These are phyloP conservation scores for Megaptera novaeangliae DNA, from an alignment of 2,113 vertebrate species.

Conservation along the genomic window DNA sequence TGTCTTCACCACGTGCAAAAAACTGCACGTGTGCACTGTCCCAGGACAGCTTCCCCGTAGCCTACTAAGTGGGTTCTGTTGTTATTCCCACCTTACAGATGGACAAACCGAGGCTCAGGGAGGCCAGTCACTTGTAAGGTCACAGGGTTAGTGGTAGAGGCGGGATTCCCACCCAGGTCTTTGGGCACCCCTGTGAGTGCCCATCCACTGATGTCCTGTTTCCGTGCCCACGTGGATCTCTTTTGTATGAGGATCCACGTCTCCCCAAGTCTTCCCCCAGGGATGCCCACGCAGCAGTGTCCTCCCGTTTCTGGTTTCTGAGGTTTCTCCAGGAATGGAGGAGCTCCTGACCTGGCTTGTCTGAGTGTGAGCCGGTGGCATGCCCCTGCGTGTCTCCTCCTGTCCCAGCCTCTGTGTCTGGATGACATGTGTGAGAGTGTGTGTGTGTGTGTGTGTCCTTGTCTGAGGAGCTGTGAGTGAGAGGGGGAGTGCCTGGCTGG, in stretches of 20 bases:
- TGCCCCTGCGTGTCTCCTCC: constrained; percentile 50
- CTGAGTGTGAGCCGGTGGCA: not conserved
- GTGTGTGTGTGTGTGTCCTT: not conserved
- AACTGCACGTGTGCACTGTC: not conserved
- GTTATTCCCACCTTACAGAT: not conserved
- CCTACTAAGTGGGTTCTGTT: not conserved
- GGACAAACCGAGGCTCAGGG: not conserved
- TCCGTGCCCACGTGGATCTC: not conserved
- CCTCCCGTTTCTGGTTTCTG: not conserved
- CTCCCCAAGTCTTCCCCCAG: fast-evolving
- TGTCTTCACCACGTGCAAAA: not conserved
- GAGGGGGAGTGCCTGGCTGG: constrained; percentile 41
- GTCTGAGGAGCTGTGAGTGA: not conserved
- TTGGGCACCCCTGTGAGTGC: not conserved
- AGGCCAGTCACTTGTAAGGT: not conserved
- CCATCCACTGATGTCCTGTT: not conserved
- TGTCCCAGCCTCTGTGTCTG: constrained; percentile 9
- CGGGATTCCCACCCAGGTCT: not conserved
- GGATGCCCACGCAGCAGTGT: not conserved
- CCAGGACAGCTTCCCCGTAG: not conserved
- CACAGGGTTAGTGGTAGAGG: not conserved
- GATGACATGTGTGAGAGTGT: not conserved
- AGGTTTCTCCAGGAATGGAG: not conserved
- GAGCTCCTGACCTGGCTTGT: constrained; percentile 5
- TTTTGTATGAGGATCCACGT: fast-evolving